Conservation (phyloP, 2,888 invertebrate genomes). For the Drosophila maculinotata region DNA sequence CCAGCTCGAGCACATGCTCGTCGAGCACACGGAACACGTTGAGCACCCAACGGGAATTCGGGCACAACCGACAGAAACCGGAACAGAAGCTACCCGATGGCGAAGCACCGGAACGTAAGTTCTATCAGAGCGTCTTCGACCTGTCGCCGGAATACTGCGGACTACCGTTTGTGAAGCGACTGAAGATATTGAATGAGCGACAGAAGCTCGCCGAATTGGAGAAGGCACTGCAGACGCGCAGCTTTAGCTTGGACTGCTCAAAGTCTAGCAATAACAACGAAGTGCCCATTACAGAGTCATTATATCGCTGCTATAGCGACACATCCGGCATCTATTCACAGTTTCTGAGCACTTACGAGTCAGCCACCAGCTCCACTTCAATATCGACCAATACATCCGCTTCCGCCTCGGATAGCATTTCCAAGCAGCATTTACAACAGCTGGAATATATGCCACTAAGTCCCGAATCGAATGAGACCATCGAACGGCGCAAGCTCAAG, state of each 20-base stretch:
- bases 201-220: conserved; percentile 94
- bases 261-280: conserved; percentile 86
- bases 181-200: conserved; percentile 94
- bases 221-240: conserved; percentile 90
- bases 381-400: conserved; percentile 74
- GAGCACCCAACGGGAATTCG: conserved; percentile 45
- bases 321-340: conserved; percentile 89
- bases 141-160: conserved; percentile 94
- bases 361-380: conserved; percentile 85
- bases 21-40: conserved; percentile 54
- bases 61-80: conserved; percentile 56
- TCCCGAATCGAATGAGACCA: conserved; percentile 92
- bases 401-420: conserved; percentile 65
- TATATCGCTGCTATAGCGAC: conserved; percentile 93
- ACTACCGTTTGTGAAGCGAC: conserved; percentile 93
- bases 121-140: conserved; percentile 94
- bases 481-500: conserved; percentile 92
- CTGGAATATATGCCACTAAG: conserved; percentile 85
- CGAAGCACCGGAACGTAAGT: conserved; percentile 85
- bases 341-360: conserved; percentile 84
- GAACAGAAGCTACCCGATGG: conserved; percentile 66
- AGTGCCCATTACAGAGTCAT: conserved; percentile 85
- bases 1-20: conserved; percentile 61
- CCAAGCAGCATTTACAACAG: conserved; percentile 53
- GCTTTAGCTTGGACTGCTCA: conserved; percentile 92